Base-by-base conservation (phyloP, 2,888 invertebrate species). In the Dioctria linearis region DNA sequence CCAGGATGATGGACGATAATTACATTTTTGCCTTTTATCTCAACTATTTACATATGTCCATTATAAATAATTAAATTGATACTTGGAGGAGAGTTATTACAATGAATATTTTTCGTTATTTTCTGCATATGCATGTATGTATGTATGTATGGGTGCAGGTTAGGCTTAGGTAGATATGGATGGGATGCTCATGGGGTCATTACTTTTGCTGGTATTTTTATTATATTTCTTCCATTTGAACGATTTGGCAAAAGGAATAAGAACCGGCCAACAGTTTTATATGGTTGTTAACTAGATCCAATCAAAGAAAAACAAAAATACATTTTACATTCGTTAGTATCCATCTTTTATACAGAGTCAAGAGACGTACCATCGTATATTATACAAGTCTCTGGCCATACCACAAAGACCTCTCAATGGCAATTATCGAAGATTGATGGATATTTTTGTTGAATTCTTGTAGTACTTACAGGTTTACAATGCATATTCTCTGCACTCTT, bases 61-160 rank as follows among this genome's bases (percentile, higher is more conserved):
- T 73, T 75, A 80, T 80, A 80, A 80, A 80, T 80, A 80, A 80
- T 80, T 80, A 80, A 80, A 80, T 80, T 75, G 80, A 80, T 71
- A 78, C 54, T 61, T 75, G 75, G 8, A 39, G 46, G 61, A 75
- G 75, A 75, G 61, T 59, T 75, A 75, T 75, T 75, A 75, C 75
- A 75, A 75, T 59, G 75, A 75, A 59, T 61, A 57, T 59, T 59
- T 69, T 61, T 46, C 49, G 61, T 59, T 75, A 59, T 8, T 46
- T 75, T 59, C 43, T 75, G 59, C 43, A 61, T 57, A 59, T 51
- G 25, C 2, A 25, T 25, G 25, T 2, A 25, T 25, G 25, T 25
- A 25, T 25, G 25, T 25, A 25, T 25, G 25, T 1, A 25, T 25
- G 25, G 0, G 25, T 25, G 25, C 2, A 25, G 25, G 25, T 25